A percentile compares a stretch with the other conserved stretches of the same genome.
phyloP scores from a whole-genome alignment of 2,888 invertebrate species.

The Drymonia ruficornis region DNA sequence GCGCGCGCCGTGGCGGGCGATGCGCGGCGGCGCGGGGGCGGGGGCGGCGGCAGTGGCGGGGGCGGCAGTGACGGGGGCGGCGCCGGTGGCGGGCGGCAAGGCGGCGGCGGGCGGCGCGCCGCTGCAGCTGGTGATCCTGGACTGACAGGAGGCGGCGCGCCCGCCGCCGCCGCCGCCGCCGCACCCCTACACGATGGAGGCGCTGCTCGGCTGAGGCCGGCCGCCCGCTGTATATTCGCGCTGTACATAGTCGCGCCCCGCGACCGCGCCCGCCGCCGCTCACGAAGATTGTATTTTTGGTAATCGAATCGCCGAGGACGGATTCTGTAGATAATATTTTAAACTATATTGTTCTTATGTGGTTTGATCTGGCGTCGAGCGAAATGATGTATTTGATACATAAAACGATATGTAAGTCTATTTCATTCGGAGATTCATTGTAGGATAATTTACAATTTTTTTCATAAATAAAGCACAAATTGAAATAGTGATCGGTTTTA shows the following conservation, averaged over 20 bases:
- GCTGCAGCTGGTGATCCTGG: constrained; percentile 89
- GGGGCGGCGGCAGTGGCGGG: constrained; percentile 23
- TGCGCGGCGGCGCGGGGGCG: constrained; percentile 75
- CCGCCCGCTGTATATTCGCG: constrained; percentile 64
- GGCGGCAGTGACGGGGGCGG: constrained; percentile 28
- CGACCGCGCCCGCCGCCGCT: constrained; percentile 29
- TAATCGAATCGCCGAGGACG: constrained; percentile 82
- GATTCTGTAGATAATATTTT: constrained; percentile 85
- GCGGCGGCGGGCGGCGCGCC: constrained; percentile 73
- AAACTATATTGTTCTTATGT: constrained; percentile 84
- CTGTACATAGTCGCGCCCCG: constrained; percentile 61
- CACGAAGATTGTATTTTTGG: constrained; percentile 81
- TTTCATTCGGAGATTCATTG: constrained; percentile 86
- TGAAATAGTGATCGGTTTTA: constrained; percentile 75
- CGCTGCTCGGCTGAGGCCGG: constrained; percentile 83
- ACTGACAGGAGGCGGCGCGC: constrained; percentile 86
- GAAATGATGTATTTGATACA: constrained; percentile 84
- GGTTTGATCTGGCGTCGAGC: constrained; percentile 84
- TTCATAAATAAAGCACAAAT: constrained; percentile 88
- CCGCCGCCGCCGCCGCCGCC: constrained; percentile 55
- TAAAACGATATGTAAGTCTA: constrained; percentile 85
- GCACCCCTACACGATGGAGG: constrained; percentile 88
- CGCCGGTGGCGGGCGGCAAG: constrained; percentile 85
- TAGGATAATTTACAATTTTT: constrained; percentile 89
- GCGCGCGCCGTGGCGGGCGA: constrained; percentile 84